Percentiles rank a stretch among this genome's conserved stretches.
Conservation (phyloP, 2,113 vertebrate species). For the Rhodinocichla rosea region DNA sequence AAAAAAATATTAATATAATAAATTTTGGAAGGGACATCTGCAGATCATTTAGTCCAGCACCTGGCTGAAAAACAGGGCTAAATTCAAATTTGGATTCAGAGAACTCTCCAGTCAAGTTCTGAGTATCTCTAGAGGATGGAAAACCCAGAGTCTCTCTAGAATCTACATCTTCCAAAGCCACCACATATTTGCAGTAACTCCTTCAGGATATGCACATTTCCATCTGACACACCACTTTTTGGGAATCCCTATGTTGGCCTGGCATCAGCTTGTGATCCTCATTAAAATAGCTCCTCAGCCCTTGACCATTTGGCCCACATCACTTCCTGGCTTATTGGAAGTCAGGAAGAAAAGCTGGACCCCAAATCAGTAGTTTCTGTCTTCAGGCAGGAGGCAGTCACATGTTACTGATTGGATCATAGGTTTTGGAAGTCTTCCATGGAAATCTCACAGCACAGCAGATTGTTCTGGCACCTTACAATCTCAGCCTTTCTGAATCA, state of each 20-base stretch:
- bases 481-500: background rate
- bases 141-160: background rate
- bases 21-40: background rate
- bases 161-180: background rate
- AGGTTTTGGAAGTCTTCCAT: background rate
- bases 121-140: background rate
- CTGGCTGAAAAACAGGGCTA: background rate
- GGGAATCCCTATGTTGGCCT: background rate
- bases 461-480: background rate
- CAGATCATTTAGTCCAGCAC: background rate
- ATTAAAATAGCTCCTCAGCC: background rate
- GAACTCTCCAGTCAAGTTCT: background rate
- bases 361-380: background rate
- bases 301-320: background rate
- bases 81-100: background rate
- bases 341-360: background rate
- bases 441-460: background rate
- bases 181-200: background rate
- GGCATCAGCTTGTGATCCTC: background rate
- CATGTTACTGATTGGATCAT: background rate
- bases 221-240: background rate
- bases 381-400: background rate
- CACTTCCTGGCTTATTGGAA: background rate
- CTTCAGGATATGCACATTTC: background rate
- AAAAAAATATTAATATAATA: background rate